Evolutionary conservation across 2,888 invertebrate species (phyloP).

Genomic region (Dichetophora obliterata): DNA sequence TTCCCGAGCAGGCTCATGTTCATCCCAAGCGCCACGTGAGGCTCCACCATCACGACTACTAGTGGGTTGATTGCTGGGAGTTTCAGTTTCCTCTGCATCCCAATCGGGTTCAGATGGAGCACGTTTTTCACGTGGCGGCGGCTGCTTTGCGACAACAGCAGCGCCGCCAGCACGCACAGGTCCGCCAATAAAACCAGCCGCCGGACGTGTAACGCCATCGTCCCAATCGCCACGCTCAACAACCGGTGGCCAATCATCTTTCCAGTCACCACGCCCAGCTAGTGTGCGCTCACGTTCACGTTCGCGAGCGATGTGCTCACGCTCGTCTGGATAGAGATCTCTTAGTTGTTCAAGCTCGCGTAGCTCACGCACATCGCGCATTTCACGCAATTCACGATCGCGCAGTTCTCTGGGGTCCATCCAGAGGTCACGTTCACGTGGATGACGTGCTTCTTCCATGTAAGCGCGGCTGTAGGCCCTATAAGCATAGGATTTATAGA

Average conservation of each 20-base stretch:
- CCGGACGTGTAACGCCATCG: constrained; percentile 44
- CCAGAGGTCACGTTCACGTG: constrained; percentile 56
- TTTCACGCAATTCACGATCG: constrained; percentile 50
- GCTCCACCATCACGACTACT: constrained; percentile 49
- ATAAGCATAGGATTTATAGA: constrained; percentile 15
- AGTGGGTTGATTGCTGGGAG: constrained; percentile 47
- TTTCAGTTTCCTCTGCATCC: constrained; percentile 63
- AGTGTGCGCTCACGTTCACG: constrained; percentile 57
- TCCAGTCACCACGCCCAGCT: constrained; percentile 58
- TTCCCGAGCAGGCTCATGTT: constrained; percentile 52
- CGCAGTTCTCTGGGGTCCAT: constrained; percentile 53
- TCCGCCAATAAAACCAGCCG: constrained; percentile 60
- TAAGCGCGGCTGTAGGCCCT: constrained; percentile 64
- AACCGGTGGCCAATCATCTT: constrained; percentile 44
- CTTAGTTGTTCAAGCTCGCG: constrained; percentile 57
- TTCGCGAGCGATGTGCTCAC: constrained; percentile 52
- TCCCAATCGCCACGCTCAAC: constrained; percentile 58
- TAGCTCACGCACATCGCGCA: constrained; percentile 54
- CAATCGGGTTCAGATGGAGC: constrained; percentile 66
- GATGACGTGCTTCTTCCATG: constrained; percentile 59
- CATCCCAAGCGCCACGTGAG: constrained; percentile 49
- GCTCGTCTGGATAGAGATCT: constrained; percentile 57
- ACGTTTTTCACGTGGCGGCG: constrained; percentile 53
- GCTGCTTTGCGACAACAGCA: constrained; percentile 41
- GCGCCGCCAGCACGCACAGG: constrained; percentile 57